These are phyloP conservation scores for Mormyrus lacerda DNA, from an alignment of 2,113 vertebrate species.

Conservation along the genomic window DNA sequence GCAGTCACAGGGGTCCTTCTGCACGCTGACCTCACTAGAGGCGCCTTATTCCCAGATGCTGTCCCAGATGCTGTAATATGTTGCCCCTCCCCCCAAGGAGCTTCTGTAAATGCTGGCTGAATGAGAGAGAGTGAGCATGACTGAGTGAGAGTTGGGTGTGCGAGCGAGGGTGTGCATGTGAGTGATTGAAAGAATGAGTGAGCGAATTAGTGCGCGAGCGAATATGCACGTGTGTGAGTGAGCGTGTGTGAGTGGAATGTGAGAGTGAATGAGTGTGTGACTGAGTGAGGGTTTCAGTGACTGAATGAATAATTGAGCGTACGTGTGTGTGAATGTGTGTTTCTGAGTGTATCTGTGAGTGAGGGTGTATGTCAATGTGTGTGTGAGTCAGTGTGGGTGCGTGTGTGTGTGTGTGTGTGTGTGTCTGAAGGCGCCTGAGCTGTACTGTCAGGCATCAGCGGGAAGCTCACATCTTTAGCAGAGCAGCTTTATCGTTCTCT, in stretches of 20 bases:
- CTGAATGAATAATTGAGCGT: slow-evolving; percentile 10
- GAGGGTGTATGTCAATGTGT: background rate
- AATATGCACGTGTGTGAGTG: too few species aligned
- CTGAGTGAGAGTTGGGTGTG: background rate
- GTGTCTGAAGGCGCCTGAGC: background rate
- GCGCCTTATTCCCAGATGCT: slow-evolving; percentile 29
- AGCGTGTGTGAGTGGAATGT: too few species aligned
- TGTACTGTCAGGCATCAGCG: background rate
- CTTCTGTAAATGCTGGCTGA: background rate
- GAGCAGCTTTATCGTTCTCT: slow-evolving; percentile 21
- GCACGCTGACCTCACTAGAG: background rate
- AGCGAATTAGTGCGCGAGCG: too few species aligned
- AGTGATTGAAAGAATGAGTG: background rate
- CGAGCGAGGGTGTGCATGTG: background rate
- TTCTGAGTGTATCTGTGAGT: background rate
- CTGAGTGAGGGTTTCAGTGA: background rate
- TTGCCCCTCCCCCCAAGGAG: slow-evolving; percentile 25
- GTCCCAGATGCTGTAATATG: slow-evolving; percentile 50
- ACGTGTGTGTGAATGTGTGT: background rate
- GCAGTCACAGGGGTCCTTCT: background rate
- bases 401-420: background rate
- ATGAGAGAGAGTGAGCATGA: background rate
- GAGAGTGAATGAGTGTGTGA: too few species aligned
- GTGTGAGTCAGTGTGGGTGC: background rate
- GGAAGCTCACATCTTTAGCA: background rate